Percentiles rank a stretch among this genome's conserved stretches.
Evolutionary conservation across 2,888 invertebrate species (phyloP).

Genomic region (Homarus gammarus): DNA sequence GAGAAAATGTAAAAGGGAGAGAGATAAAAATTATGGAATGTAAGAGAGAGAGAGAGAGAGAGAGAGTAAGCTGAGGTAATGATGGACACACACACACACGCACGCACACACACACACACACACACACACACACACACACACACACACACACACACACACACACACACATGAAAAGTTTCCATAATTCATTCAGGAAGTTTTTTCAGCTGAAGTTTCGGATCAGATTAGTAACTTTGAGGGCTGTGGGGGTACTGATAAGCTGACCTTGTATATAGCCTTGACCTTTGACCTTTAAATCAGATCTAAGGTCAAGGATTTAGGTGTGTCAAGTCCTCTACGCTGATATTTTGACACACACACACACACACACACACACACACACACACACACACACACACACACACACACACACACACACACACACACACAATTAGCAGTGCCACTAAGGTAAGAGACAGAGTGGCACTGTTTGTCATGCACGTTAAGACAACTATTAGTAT

Average conservation of each 20-base stretch:
- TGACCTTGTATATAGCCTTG: too few relatives aligned
- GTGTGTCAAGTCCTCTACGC: too few relatives aligned
- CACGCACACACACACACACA: constrained; percentile 28
- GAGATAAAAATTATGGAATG: too few relatives aligned
- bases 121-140: constrained; percentile 30
- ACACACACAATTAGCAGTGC: background rate
- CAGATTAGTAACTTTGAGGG: too few relatives aligned
- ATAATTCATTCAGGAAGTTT: background rate
- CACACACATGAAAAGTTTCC: background rate
- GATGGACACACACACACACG: background rate
- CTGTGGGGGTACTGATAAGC: too few relatives aligned
- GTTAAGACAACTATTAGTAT: too few relatives aligned
- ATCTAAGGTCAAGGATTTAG: too few relatives aligned
- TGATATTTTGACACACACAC: constrained; percentile 23
- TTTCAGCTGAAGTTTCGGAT: background rate
- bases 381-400: constrained; percentile 17
- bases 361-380: constrained; percentile 35
- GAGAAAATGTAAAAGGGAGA: too few relatives aligned
- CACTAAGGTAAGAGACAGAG: background rate
- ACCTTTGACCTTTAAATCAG: too few relatives aligned
- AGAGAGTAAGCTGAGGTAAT: background rate
- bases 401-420: background rate
- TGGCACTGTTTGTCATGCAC: too few relatives aligned
- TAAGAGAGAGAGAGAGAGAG: background rate
- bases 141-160: constrained; percentile 35